Evolutionary conservation across 1,140 invertebrate genomes (phyloP).

Genomic region (Acyrthosiphon pisum): DNA sequence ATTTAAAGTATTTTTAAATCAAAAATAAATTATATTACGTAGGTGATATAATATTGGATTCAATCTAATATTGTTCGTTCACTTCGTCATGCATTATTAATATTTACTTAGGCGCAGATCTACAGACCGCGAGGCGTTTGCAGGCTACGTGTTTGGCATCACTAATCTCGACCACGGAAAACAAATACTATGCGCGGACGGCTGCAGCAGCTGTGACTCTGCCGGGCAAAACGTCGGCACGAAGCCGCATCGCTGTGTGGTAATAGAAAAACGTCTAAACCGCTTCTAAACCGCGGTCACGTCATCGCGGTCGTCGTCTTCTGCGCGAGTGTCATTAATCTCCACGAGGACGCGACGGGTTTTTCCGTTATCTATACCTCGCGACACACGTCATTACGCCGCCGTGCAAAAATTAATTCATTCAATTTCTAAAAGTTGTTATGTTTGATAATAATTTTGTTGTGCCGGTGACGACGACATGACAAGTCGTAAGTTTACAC

Average conservation of each 20-base stretch:
- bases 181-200: not conserved
- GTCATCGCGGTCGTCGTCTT: not conserved
- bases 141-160: not conserved
- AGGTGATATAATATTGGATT: not conserved
- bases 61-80: not conserved
- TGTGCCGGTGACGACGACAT: not conserved
- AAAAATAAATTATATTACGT: not conserved
- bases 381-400: not conserved
- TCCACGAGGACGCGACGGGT: not conserved
- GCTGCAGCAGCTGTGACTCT: not conserved
- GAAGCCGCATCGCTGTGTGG: not conserved
- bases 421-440: not conserved
- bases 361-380: not conserved
- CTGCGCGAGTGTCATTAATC: not conserved
- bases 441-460: not conserved
- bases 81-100: not conserved
- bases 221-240: not conserved
- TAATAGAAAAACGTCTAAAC: slow-evolving; percentile 12
- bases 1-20: no score
- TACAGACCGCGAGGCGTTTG: not conserved
- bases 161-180: not conserved
- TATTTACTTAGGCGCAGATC: not conserved
- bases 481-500: not conserved
- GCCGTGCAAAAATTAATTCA: not conserved
- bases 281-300: not conserved